Base-by-base conservation (phyloP, 2,113 vertebrate species). In the Rhegmatorhina hoffmannsi region DNA sequence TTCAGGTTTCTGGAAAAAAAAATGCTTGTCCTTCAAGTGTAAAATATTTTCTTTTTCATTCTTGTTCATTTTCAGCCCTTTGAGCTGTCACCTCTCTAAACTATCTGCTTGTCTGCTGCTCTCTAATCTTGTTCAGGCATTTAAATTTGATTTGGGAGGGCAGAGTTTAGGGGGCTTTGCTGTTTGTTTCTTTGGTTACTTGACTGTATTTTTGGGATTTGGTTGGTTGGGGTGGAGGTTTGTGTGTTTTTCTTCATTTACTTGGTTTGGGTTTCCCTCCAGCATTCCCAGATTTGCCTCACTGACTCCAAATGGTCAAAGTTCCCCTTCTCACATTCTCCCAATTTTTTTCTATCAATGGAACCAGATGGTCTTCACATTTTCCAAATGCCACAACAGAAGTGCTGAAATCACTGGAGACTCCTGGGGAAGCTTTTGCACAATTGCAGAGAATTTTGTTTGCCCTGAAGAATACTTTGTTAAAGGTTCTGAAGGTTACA, bases 201-300 rank as follows among this genome's bases (percentile, higher is more conserved):
- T 34, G 26, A 11, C 18, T 12, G 9, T 1, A 18, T 6, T n/a
- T 47, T 46, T 8, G n/a, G 46, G n/a, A 43, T 6, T 3, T 47
- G 3, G 31, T 47, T 40, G 5, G 12, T 18, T 23, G 3, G 2
- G 25, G n/a, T 11, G 25, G 6, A 20, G 3, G 0, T 17, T 19
- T 28, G 3, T 13, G 12, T 7, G 18, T 6, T 49, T 43, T 43
- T 21, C 18, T 33, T 52, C 36, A 3, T 46, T 62, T 18, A 21
- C 26, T 62, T 83, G 7, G 13, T 84, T 28, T 66, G 13, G 2
- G 13, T 69, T 55, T 47, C 9, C 17, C 68, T 46, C 36, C 53
- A 29, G 25, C n/a, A 50, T n/a, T 25, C 10, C 8, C 55, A 46
- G 19, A 43, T 75, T 34, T 36, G 3, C 2, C 55, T 69, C 68